These are phyloP conservation scores for Isichthys henryi DNA, from an alignment of 2,113 vertebrate genomes.

Conservation along the genomic window DNA sequence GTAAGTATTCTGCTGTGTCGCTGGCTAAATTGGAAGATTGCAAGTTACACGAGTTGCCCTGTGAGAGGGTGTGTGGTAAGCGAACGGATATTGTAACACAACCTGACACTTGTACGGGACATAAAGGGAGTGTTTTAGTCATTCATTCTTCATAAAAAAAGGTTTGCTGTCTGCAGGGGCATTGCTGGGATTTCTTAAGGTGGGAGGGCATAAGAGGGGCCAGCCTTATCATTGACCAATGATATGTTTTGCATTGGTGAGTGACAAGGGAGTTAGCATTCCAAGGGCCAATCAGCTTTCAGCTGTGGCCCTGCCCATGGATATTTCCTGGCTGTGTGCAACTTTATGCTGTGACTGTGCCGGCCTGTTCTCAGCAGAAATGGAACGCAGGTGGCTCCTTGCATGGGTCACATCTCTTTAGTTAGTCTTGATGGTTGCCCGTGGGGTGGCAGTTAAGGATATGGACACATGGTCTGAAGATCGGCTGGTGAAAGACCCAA, in stretches of 20 bases:
- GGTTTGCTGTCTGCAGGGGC: not conserved
- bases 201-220: not conserved
- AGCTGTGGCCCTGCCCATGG: not conserved
- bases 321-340: not conserved
- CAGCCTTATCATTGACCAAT: not conserved
- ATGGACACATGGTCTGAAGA: not conserved
- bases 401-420: not conserved
- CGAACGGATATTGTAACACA: not conserved
- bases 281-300: not conserved
- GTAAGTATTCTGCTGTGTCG: constrained; percentile 2
- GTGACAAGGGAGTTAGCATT: not conserved
- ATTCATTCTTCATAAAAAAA: not conserved
- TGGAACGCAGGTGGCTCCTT: not conserved
- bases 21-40: constrained; percentile 13
- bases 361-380: not conserved
- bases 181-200: not conserved
- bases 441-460: not conserved
- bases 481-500: not conserved
- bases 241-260: not conserved
- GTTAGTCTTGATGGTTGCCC: not conserved
- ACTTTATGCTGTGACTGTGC: not conserved
- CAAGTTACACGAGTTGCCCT: not conserved
- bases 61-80: not conserved
- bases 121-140: not conserved
- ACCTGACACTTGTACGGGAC: not conserved